A percentile compares a stretch with the other conserved stretches of the same genome.
Evolutionary conservation across 2,113 vertebrate species (phyloP).

Genomic region (Heterocephalus glaber): DNA sequence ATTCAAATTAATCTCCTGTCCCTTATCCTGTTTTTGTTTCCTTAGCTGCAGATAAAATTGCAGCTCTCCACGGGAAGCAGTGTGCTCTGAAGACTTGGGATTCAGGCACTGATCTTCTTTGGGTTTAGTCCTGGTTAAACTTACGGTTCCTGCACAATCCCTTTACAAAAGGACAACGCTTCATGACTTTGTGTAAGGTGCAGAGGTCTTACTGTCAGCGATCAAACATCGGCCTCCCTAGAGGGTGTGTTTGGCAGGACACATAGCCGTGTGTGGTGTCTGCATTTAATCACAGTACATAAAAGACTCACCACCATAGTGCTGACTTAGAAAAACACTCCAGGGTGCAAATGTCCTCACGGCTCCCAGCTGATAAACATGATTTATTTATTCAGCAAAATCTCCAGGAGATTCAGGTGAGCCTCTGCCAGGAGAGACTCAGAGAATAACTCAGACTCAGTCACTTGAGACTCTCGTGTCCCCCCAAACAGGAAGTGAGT

Average conservation of each 20-base stretch:
- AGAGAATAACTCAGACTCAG: background rate
- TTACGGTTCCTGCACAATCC: background rate
- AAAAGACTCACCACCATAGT: background rate
- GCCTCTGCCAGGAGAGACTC: background rate
- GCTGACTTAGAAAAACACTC: background rate
- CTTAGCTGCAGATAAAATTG: background rate
- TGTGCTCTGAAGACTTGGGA: rapidly evolving
- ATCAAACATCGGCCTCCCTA: background rate
- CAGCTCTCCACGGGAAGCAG: rapidly evolving
- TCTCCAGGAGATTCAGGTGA: background rate
- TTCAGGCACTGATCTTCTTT: background rate
- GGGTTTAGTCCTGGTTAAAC: no score
- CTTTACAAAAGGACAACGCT: background rate
- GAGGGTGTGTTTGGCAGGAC: no score
- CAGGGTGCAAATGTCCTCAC: background rate
- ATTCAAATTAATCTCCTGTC: background rate
- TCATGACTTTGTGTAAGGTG: background rate
- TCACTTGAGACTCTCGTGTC: background rate
- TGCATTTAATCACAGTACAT: background rate
- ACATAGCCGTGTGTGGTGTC: background rate
- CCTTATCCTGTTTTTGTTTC: background rate
- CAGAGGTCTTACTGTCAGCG: no score
- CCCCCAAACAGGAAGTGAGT: no score
- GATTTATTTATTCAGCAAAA: background rate
- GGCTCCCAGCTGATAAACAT: background rate